Evolutionary conservation across 1,140 invertebrate species (phyloP), one percentile per base, ranked within the genome.

Genomic region (Zelostemma sp.): DNA sequence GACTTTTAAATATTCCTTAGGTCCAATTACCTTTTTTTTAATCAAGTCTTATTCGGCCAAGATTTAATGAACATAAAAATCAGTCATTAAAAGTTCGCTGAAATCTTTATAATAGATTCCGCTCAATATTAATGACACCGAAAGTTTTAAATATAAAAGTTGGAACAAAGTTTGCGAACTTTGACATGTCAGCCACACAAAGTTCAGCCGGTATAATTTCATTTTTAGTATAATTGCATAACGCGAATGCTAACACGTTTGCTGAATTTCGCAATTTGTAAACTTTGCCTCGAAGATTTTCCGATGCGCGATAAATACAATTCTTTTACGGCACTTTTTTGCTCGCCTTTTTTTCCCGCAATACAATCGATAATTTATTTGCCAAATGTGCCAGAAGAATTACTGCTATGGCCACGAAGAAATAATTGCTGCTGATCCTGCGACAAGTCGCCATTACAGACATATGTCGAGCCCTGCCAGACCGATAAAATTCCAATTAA

Each of bases 31-130:
- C n/a, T n/a, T n/a, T n/a, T n/a, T n/a, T n/a, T n/a, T n/a, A n/a
- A n/a, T n/a, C n/a, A n/a, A n/a, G n/a, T n/a, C n/a, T n/a, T n/a
- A n/a, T n/a, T n/a, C n/a, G n/a, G n/a, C n/a, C n/a, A 31, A 31
- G 35, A 38, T 38, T 38, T n/a, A n/a, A 38, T 38, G 3, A 38
- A 38, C 12, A 38, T 38, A 38, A 38, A 38, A 38, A 38, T 38
- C 4, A 38, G 35, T 11, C 35, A 38, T 38, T 38, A 31, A 31
- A 31, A 31, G 28, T 31, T 31, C 11, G 28, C 11, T 31, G 5
- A 31, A 31, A 31, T 31, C 28, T 31, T 31, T 11, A 31, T 31
- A 31, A 31, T 31, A 31, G 28, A 31, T 31, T 31, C 11, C 11
- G 11, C 28, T 31, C 28, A 31, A 31, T 31, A 31, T 31, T 31